These are phyloP conservation scores for Drosophila tripunctata DNA, from an alignment of 2,888 invertebrate genomes.

Conservation along the genomic window DNA sequence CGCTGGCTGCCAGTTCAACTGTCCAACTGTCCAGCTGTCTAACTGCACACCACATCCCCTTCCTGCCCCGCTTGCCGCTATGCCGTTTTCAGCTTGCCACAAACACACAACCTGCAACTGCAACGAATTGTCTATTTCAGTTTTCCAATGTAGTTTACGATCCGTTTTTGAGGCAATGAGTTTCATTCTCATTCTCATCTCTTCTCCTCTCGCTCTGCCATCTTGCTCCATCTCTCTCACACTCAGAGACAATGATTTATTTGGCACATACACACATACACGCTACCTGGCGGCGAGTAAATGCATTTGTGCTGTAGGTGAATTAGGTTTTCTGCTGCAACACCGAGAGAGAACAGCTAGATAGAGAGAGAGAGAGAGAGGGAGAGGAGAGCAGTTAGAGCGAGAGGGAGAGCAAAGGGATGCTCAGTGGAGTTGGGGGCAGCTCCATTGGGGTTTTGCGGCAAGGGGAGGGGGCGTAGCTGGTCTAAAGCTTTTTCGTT, in stretches of 20 bases:
- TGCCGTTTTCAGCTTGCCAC: background rate
- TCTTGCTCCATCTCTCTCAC: background rate
- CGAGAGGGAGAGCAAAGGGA: no score
- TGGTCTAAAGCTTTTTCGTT: slow-evolving; percentile 68
- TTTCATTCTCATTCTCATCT: slow-evolving; percentile 58
- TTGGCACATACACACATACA: slow-evolving; percentile 69
- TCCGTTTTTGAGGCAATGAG: slow-evolving; percentile 52
- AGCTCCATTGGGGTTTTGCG: background rate
- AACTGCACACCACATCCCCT: slow-evolving; percentile 7
- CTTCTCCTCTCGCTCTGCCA: slow-evolving; percentile 51
- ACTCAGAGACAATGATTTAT: slow-evolving; percentile 75
- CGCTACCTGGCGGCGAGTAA: slow-evolving; percentile 63
- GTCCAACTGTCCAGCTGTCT: slow-evolving; percentile 52
- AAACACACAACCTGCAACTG: slow-evolving; percentile 3
- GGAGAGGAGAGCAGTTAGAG: no score
- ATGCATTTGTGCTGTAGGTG: slow-evolving; percentile 69
- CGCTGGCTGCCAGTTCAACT: slow-evolving; percentile 70
- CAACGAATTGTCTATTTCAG: slow-evolving; percentile 74
- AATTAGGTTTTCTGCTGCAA: slow-evolving; percentile 51
- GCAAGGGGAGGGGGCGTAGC: background rate
- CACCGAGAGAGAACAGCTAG: background rate
- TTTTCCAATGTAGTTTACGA: slow-evolving; percentile 78
- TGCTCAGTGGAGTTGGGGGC: background rate
- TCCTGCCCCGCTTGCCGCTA: background rate
- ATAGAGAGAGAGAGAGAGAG: no score